Percentiles rank a stretch among this genome's conserved stretches.
Evolutionary conservation across 2,888 invertebrate genomes (phyloP).

Genomic region (Andricus quercusramuli): DNA sequence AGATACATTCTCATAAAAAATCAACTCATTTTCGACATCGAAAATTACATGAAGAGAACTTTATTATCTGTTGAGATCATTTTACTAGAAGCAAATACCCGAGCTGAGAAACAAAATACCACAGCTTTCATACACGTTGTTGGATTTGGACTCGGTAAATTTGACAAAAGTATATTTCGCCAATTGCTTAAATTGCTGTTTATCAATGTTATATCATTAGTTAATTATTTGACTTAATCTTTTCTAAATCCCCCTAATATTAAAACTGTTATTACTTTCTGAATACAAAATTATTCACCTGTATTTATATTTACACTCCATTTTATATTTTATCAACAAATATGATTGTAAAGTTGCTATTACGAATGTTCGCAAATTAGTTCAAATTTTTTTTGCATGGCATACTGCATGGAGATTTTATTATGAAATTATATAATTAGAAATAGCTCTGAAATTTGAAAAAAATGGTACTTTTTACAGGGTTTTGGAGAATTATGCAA

Average conservation of each 20-base stretch:
- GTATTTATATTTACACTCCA: too few species aligned
- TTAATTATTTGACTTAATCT: not conserved
- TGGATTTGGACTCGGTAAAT: conserved; percentile 81
- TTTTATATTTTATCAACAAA: not conserved
- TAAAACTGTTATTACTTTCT: not conserved
- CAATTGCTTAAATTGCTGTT: conserved; percentile 22
- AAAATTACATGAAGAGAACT: conserved; percentile 75
- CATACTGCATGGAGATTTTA: conserved; percentile 16
- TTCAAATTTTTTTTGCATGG: not conserved
- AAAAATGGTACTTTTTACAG: conserved; percentile 66
- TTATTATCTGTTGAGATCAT: conserved; percentile 81
- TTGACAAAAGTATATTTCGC: conserved; percentile 42
- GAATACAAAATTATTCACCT: too few species aligned
- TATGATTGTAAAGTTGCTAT: not conserved
- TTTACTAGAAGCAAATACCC: conserved; percentile 82
- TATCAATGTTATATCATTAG: not conserved
- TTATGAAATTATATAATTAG: not conserved
- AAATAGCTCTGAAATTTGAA: not conserved
- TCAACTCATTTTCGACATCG: conserved; percentile 73
- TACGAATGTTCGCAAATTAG: not conserved
- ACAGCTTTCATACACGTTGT: conserved; percentile 84
- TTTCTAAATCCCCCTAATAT: not conserved
- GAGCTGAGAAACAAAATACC: conserved; percentile 80
- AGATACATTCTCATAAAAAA: conserved; percentile 67
- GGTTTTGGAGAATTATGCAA: conserved; percentile 83